A percentile compares a stretch with the other conserved stretches of the same genome.
phyloP scores from a whole-genome alignment of 2,797 vertebrate species.

The Podarcis lilfordi region DNA sequence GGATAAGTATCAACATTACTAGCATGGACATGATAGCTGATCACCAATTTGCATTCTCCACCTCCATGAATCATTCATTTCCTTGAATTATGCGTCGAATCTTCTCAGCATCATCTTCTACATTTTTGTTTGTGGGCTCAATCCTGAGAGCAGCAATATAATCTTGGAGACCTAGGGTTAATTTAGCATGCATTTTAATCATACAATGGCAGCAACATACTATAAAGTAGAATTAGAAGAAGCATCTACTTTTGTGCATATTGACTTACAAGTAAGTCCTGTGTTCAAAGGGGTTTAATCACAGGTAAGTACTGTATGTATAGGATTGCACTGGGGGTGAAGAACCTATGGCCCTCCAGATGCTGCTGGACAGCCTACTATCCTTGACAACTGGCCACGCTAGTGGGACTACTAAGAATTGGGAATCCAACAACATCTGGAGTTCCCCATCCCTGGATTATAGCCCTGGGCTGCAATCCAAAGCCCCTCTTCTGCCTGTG shows the following conservation, averaged over 20 bases:
- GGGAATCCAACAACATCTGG: too few species aligned
- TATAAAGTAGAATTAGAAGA: not conserved
- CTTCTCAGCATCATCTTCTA: slow-evolving; percentile 85
- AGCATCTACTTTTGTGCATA: not conserved
- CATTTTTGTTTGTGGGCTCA: slow-evolving; percentile 78
- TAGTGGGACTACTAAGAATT: too few species aligned
- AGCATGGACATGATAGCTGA: not conserved
- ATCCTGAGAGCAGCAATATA: slow-evolving; percentile 91
- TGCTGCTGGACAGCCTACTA: too few species aligned
- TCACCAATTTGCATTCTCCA: slow-evolving; percentile 2
- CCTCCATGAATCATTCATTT: slow-evolving; percentile 42
- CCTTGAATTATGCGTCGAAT: slow-evolving; percentile 87
- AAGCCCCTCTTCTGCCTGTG: too few species aligned
- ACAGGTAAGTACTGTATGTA: not conserved
- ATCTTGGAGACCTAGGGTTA: slow-evolving; percentile 88
- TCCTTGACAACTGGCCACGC: too few species aligned
- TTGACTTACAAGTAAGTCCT: not conserved
- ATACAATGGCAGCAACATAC: slow-evolving; percentile 30
- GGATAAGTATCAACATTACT: not conserved
- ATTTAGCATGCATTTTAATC: slow-evolving; percentile 51
- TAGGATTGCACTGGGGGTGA: not conserved
- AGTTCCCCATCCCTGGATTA: too few species aligned
- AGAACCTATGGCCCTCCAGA: too few species aligned
- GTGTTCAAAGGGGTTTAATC: not conserved
- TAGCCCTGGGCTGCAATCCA: too few species aligned